Conservation (phyloP, 2,113 vertebrate genomes). For the Eulemur rufifrons region DNA sequence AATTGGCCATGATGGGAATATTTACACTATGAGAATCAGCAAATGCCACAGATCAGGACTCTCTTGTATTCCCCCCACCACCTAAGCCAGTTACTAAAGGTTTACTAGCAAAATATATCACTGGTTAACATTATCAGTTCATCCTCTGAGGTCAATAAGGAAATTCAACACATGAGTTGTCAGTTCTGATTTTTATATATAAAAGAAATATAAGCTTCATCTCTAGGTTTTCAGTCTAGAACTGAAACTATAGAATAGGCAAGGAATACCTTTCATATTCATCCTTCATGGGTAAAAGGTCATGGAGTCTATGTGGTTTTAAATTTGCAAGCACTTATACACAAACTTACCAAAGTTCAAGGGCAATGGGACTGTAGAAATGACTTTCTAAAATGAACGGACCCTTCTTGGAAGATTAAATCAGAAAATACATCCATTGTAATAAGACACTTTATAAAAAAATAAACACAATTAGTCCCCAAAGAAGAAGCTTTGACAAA, state of each 20-base stretch:
- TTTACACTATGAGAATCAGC: not conserved
- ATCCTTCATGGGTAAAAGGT: slow-evolving; percentile 5
- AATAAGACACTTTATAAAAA: not conserved
- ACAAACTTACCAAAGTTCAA: slow-evolving; percentile 3
- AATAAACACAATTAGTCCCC: not conserved
- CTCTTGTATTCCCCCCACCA: not conserved
- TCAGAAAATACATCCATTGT: not conserved
- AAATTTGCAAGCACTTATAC: not conserved
- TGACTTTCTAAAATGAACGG: not conserved
- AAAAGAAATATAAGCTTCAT: slow-evolving; percentile 55
- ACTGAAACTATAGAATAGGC: slow-evolving; percentile 43
- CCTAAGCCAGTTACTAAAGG: slow-evolving; percentile 13
- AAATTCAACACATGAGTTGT: slow-evolving; percentile 60
- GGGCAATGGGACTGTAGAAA: not conserved
- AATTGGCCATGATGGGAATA: not conserved
- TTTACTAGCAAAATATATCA: not conserved
- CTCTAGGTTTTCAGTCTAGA: slow-evolving; percentile 62
- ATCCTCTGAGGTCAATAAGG: slow-evolving; percentile 64
- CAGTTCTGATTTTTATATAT: slow-evolving; percentile 56
- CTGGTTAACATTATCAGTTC: slow-evolving; percentile 51
- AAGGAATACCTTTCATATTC: slow-evolving; percentile 58
- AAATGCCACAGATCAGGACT: not conserved
- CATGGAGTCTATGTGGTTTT: slow-evolving; percentile 16
- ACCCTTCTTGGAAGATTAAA: slow-evolving; percentile 34
- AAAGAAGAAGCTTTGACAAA: slow-evolving; percentile 55